These are phyloP conservation scores for Ischnus inquisitorius DNA, from an alignment of 2,888 invertebrate genomes.

Conservation along the genomic window DNA sequence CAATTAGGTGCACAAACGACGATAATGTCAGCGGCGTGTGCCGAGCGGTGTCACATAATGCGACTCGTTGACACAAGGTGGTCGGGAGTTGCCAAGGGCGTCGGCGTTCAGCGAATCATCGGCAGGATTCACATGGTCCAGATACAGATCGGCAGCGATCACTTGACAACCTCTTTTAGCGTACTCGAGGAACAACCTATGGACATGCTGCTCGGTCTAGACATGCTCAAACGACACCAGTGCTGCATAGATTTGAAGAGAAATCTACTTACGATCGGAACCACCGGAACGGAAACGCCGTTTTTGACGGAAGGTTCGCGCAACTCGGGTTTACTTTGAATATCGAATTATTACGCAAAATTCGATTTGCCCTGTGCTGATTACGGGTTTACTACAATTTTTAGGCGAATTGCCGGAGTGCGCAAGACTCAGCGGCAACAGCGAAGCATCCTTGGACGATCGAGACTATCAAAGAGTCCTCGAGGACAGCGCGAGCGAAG, in stretches of 20 bases:
- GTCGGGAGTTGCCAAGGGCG: slow-evolving; percentile 98
- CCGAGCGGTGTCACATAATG: slow-evolving; percentile 97
- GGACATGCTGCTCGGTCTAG: slow-evolving; percentile 99
- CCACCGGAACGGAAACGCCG: slow-evolving; percentile 95
- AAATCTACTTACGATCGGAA: slow-evolving; percentile 96
- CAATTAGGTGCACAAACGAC: slow-evolving; percentile 95
- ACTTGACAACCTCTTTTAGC: slow-evolving; percentile 98
- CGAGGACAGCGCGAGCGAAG: slow-evolving; percentile 88
- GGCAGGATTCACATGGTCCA: slow-evolving; percentile 99
- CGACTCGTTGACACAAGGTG: slow-evolving; percentile 95
- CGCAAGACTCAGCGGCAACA: slow-evolving; percentile 91
- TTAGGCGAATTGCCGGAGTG: slow-evolving; percentile 91
- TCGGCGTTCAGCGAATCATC: slow-evolving; percentile 97
- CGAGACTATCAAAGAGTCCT: slow-evolving; percentile 90
- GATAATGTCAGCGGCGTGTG: slow-evolving; percentile 98
- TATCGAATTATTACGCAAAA: not conserved
- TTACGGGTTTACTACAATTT: slow-evolving; percentile 68
- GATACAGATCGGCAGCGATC: slow-evolving; percentile 97
- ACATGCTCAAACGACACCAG: slow-evolving; percentile 99
- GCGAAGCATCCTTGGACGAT: slow-evolving; percentile 91
- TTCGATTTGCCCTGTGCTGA: not conserved
- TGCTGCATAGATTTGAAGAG: slow-evolving; percentile 96
- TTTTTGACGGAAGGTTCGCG: slow-evolving; percentile 93
- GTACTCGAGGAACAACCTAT: slow-evolving; percentile 98
- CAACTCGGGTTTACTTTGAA: not conserved